Evolutionary conservation across 2,113 vertebrate genomes (phyloP), one percentile per base, ranked within the genome.

Genomic region (Lamprotornis superbus): DNA sequence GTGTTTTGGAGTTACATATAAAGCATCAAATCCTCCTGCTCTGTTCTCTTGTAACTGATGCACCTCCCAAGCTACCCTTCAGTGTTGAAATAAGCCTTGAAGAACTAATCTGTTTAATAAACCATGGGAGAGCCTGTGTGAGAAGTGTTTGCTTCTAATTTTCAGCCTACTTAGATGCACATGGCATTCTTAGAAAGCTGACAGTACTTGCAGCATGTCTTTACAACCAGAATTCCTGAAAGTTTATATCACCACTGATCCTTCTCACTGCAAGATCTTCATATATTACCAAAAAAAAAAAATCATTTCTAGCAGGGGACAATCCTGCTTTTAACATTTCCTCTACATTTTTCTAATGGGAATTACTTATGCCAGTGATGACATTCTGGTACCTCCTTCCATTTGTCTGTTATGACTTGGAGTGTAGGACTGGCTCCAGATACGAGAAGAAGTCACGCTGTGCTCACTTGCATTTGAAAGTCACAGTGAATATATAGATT

Each of bases 391-490:
- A 61, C 11, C 11, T 90, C 40, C 19, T 53, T 80, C 23, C 39
- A 6, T 70, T 85, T 74, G 33, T 59, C 55, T 83, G 7, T 68
- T 40, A 33, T 16, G 16, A 22, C 42, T 67, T 64, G 42, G 42
- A 83, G 40, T 9, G 12, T 55, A 47, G 42, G 76, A 47, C 30
- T 37, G 56, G 75, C 69, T 88, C 25, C 50, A 59, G 92, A 77
- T 52, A 46, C 18, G 28, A 86, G 70, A 35, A 64, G 46, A 87
- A 94, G 85, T 79, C 60, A 83, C 0, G 0, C n/a, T 77, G 28
- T 22, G 59, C 71, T 92, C 71, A 46, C 68, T 42, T 80, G 71
- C 64, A 47, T 40, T 90, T 96, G 73, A 92, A 86, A 94, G 89
- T 90, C 83, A 86, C 60, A 56, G 71, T 63, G 71, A 30, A 63